These are phyloP conservation scores for Elaphurus davidianus DNA, from an alignment of 2,113 vertebrate genomes.

Conservation along the genomic window DNA sequence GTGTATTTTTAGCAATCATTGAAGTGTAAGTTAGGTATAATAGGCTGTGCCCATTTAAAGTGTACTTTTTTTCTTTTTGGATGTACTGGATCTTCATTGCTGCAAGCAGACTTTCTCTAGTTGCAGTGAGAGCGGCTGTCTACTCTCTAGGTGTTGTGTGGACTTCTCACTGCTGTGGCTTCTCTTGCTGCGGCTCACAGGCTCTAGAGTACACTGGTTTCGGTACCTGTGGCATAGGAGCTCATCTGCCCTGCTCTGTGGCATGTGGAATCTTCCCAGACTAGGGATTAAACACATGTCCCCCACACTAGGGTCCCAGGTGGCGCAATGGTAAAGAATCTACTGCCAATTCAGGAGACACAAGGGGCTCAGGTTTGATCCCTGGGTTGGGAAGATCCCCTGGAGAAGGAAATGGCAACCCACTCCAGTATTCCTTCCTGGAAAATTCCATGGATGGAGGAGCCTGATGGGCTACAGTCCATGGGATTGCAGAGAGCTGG, in stretches of 20 bases:
- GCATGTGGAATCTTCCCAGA: neutral
- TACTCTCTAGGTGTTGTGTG: neutral
- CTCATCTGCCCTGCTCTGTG: neutral
- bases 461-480: neutral
- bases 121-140: neutral
- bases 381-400: neutral
- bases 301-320: neutral
- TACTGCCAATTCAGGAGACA: neutral
- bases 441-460: neutral
- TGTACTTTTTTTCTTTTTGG: neutral
- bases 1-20: neutral
- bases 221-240: neutral
- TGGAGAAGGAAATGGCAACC: neutral
- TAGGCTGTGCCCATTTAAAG: neutral
- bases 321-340: neutral
- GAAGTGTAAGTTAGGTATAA: neutral
- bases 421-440: neutral
- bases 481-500: neutral
- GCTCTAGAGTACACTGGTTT: neutral
- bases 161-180: neutral
- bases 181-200: neutral
- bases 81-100: neutral
- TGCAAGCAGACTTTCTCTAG: neutral
- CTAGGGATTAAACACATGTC: neutral
- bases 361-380: rapidly evolving